A percentile compares a stretch with the other conserved stretches of the same genome.
These are phyloP conservation scores for Campylomormyrus numenius DNA, from an alignment of 2,113 vertebrate genomes.

Conservation along the genomic window DNA sequence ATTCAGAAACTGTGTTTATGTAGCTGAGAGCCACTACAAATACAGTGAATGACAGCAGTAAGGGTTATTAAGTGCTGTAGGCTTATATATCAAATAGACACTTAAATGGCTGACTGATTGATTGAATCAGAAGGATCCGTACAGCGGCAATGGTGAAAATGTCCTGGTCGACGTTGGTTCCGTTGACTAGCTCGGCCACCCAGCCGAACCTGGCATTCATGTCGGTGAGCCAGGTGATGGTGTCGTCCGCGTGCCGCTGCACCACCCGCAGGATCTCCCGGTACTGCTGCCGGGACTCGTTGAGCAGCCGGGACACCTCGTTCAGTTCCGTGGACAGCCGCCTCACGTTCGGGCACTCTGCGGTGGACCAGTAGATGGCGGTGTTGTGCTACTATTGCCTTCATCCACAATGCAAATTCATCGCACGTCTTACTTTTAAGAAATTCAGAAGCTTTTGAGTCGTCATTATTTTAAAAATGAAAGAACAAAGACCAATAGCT, in stretches of 20 bases:
- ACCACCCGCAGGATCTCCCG: slow-evolving; percentile 66
- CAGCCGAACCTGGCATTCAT: slow-evolving; percentile 68
- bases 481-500: background rate
- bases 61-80: background rate
- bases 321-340: slow-evolving; percentile 62
- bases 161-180: slow-evolving; percentile 38
- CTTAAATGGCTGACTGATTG: background rate
- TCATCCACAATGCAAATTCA: background rate
- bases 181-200: slow-evolving; percentile 63
- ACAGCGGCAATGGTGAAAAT: slow-evolving; percentile 65
- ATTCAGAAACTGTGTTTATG: background rate
- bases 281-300: slow-evolving; percentile 64
- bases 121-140: slow-evolving; percentile 13
- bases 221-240: slow-evolving; percentile 52
- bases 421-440: background rate
- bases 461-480: background rate
- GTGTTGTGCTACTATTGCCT: background rate
- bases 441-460: background rate
- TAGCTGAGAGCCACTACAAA: background rate
- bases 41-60: background rate
- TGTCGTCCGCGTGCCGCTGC: slow-evolving; percentile 66
- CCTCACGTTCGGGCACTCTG: slow-evolving; percentile 67
- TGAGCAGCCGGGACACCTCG: slow-evolving; percentile 66
- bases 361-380: slow-evolving; percentile 14
- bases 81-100: background rate